A percentile compares a stretch with the other conserved stretches of the same genome.
phyloP scores from a whole-genome alignment of 1,140 invertebrate genomes.

The Drosophila guanche region DNA sequence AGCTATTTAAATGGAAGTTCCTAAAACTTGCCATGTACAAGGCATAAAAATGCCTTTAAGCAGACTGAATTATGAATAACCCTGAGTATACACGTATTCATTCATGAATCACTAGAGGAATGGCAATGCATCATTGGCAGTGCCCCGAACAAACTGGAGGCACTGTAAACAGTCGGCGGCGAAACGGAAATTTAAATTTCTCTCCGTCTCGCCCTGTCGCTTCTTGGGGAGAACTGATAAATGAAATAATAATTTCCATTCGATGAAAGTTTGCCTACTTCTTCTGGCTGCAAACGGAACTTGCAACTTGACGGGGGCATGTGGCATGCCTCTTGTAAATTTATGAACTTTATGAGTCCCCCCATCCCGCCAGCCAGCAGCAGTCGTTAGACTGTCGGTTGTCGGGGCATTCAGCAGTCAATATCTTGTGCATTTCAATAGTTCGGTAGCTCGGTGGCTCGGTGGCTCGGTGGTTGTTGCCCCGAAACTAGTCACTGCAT shows the following conservation, averaged over 20 bases:
- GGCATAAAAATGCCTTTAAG: no score
- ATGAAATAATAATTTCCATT: slow-evolving; percentile 55
- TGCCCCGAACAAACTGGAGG: no score
- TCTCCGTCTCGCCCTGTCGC: not conserved
- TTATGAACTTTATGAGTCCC: slow-evolving; percentile 48
- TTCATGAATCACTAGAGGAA: no score
- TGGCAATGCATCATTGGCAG: no score
- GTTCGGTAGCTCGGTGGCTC: slow-evolving; percentile 60
- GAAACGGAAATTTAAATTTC: no score
- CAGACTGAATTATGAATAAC: no score
- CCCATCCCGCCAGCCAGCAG: slow-evolving; percentile 29
- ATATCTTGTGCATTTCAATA: slow-evolving; percentile 70
- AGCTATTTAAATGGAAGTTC: no score
- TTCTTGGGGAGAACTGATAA: slow-evolving; percentile 37
- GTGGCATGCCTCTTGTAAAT: slow-evolving; percentile 40
- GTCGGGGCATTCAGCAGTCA: slow-evolving; percentile 41
- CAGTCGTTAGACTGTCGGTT: slow-evolving; percentile 25
- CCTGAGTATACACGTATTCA: no score
- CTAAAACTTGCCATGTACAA: no score
- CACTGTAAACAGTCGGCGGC: no score
- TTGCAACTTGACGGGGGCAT: slow-evolving; percentile 26
- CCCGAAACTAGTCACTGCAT: not conserved
- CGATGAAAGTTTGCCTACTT: slow-evolving; percentile 46
- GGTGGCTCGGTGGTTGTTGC: slow-evolving; percentile 35
- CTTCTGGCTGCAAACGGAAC: slow-evolving; percentile 22